A percentile compares a stretch with the other conserved stretches of the same genome.
These are phyloP conservation scores for Eulimnadia texana DNA, from an alignment of 1,140 invertebrate genomes.

Conservation along the genomic window DNA sequence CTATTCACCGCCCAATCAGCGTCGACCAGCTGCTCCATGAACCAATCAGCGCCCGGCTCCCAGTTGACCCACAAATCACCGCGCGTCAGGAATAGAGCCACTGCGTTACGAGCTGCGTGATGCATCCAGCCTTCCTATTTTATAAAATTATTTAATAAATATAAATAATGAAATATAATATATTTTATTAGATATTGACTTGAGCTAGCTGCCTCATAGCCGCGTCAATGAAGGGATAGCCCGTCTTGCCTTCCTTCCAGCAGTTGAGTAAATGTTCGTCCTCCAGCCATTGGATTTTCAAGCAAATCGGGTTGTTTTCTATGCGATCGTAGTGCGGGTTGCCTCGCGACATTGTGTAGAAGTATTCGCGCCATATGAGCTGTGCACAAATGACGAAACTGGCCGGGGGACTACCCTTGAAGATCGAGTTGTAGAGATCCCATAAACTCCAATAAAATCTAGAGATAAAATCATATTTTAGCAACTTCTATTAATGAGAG, in stretches of 20 bases:
- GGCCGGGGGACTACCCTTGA: conserved; percentile 30
- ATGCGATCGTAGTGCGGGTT: conserved; percentile 58
- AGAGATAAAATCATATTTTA: no score
- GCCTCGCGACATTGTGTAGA: conserved; percentile 49
- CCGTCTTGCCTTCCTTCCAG: conserved; percentile 50
- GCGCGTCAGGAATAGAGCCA: conserved; percentile 51
- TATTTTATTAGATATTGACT: no score
- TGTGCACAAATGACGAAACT: conserved; percentile 43
- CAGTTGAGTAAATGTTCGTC: conserved; percentile 45
- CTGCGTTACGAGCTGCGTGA: conserved; percentile 54
- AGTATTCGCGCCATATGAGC: conserved; percentile 60
- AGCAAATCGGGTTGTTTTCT: conserved; percentile 49
- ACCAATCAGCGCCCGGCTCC: conserved; percentile 37
- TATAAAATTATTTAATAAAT: neutral
- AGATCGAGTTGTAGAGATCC: conserved; percentile 40
- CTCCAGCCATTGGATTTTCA: conserved; percentile 53
- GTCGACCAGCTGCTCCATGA: conserved; percentile 55
- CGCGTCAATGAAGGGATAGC: conserved; percentile 65
- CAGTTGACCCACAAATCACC: conserved; percentile 47
- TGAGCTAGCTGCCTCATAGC: conserved; percentile 53
- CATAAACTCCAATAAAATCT: conserved; percentile 48
- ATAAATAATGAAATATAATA: no score
- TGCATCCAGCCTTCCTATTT: conserved; percentile 48
- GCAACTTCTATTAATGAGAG: no score
- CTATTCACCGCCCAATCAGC: conserved; percentile 63